Percentiles rank a stretch among this genome's conserved stretches.
phyloP scores from a whole-genome alignment of 2,113 vertebrate genomes.

The Gallinago undulata region DNA sequence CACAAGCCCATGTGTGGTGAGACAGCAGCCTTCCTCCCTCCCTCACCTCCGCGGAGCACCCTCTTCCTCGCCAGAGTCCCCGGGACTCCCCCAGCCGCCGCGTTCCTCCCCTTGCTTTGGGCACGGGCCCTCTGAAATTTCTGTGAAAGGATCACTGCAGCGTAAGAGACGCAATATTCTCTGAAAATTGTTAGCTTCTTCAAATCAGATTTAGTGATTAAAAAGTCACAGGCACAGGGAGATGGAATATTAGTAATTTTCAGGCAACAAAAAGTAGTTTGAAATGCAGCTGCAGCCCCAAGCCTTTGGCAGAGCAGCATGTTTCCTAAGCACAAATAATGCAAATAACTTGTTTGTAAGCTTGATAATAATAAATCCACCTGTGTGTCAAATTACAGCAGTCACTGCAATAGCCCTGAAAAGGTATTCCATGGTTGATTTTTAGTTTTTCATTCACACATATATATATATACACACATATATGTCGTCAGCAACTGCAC shows the following conservation, averaged over 20 bases:
- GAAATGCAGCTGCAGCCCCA: background rate
- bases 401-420: background rate
- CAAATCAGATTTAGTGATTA: background rate
- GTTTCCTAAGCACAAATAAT: background rate
- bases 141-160: background rate
- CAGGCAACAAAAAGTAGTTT: background rate
- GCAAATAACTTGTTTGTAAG: background rate
- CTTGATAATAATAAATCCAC: background rate
- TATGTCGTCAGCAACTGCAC: background rate
- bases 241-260: background rate
- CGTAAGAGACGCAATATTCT: background rate
- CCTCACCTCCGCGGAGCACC: background rate
- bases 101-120: background rate
- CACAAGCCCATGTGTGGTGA: conserved; percentile 14
- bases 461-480: background rate
- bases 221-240: background rate
- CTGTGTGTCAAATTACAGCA: background rate
- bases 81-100: background rate
- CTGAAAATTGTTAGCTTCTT: background rate
- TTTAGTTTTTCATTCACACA: background rate
- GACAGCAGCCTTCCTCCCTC: background rate
- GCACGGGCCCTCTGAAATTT: too few relatives aligned
- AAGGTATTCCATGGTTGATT: background rate
- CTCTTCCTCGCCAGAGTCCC: background rate
- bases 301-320: background rate